phyloP scores from a whole-genome alignment of 2,113 vertebrate genomes.

The Hirundichthys speculiger region DNA sequence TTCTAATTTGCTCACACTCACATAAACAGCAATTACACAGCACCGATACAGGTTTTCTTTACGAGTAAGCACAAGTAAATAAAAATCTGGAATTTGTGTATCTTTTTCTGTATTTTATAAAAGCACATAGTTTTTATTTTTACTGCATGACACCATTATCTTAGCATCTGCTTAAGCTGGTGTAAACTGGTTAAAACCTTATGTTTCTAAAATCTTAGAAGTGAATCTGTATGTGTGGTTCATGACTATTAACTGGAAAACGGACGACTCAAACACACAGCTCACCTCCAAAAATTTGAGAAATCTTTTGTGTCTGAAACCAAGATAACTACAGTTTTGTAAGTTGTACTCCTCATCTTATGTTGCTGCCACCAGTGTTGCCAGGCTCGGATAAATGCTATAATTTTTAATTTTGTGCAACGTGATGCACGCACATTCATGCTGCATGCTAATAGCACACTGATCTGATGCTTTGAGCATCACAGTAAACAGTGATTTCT shows the following conservation, averaged over 20 bases:
- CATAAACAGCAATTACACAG: conserved; percentile 64
- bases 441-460: conserved; percentile 9
- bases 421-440: not conserved
- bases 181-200: too few species aligned
- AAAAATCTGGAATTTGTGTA: not conserved
- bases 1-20: conserved; percentile 72
- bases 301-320: too few species aligned
- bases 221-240: too few species aligned
- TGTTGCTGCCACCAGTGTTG: conserved; percentile 44
- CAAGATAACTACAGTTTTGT: not conserved
- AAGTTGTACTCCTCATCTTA: conserved; percentile 28
- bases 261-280: too few species aligned
- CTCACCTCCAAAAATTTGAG: too few species aligned
- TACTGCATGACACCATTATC: too few species aligned
- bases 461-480: conserved; percentile 77
- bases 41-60: not conserved
- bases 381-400: conserved; percentile 69
- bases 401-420: conserved; percentile 49
- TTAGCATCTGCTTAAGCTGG: too few species aligned
- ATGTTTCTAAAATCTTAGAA: too few species aligned
- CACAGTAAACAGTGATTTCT: conserved; percentile 84
- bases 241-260: too few species aligned
- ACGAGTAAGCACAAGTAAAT: not conserved
- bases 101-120: not conserved
- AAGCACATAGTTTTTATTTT: too few species aligned